Conservation (phyloP, 2,797 vertebrate genomes). For the Gambusia yucatana region DNA sequence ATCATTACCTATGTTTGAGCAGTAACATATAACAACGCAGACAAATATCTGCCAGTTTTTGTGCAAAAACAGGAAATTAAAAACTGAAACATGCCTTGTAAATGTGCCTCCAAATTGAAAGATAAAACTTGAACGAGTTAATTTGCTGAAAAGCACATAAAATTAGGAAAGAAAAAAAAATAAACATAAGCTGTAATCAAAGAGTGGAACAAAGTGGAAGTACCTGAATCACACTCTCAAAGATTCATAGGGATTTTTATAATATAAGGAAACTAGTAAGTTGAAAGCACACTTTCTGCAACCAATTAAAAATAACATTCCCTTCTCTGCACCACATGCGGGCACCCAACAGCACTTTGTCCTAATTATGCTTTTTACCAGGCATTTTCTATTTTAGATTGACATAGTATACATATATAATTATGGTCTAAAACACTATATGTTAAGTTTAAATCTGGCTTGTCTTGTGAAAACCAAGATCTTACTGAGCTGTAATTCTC, state of each 20-base stretch:
- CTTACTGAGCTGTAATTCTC: conserved; percentile 67
- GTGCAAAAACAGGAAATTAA: conserved; percentile 42
- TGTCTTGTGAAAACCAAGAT: conserved; percentile 70
- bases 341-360: conserved; percentile 54
- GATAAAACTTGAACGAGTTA: not conserved
- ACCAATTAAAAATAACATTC: conserved; percentile 11
- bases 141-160: not conserved
- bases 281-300: conserved; percentile 13
- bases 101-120: conserved; percentile 27
- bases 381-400: conserved; percentile 71
- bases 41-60: conserved; percentile 32
- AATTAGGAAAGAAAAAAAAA: not conserved
- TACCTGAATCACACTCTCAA: not conserved
- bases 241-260: conserved; percentile 10
- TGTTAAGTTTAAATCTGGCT: conserved; percentile 73
- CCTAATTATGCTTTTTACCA: conserved; percentile 71
- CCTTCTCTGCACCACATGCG: conserved; percentile 32
- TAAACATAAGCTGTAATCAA: not conserved
- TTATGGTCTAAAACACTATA: conserved; percentile 78
- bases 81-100: conserved; percentile 28
- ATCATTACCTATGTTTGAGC: conserved; percentile 22
- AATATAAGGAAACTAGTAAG: conserved; percentile 10
- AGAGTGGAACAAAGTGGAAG: not conserved
- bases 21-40: conserved; percentile 26
- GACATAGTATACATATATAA: conserved; percentile 70